Evolutionary conservation across 2,888 invertebrate genomes (phyloP).

Genomic region (Cosmopolites sordidus): DNA sequence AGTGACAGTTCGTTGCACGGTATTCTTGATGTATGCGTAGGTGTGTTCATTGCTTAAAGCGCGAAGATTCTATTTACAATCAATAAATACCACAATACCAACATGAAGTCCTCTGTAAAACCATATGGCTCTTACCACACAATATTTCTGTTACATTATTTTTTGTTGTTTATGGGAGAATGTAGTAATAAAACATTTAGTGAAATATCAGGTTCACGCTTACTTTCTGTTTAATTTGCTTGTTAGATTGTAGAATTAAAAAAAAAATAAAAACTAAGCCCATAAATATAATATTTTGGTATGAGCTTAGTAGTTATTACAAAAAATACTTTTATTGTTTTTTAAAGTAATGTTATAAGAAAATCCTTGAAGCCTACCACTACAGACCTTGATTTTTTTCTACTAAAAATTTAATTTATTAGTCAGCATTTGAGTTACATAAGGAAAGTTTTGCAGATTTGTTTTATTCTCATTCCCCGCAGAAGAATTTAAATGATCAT

Average conservation of each 20-base stretch:
- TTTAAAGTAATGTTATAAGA: neutral
- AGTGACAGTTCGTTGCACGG: conserved; percentile 25
- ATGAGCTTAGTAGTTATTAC: conserved; percentile 8
- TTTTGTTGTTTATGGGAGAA: no score
- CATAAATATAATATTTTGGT: conserved; percentile 19
- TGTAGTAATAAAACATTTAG: neutral
- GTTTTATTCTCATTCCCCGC: neutral
- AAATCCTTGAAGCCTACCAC: neutral
- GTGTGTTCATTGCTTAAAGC: conserved; percentile 22
- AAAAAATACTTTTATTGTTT: no score
- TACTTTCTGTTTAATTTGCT: conserved; percentile 1
- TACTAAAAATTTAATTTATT: neutral
- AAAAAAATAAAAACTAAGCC: conserved; percentile 9
- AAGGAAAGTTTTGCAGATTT: neutral
- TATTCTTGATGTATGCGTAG: conserved; percentile 27
- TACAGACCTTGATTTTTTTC: neutral
- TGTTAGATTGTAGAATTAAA: neutral
- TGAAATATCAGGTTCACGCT: neutral
- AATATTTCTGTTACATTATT: no score
- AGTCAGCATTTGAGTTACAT: conserved; percentile 1
- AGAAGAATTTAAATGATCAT: neutral
- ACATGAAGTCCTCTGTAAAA: conserved; percentile 6
- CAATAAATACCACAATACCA: conserved; percentile 18
- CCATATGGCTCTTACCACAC: neutral
- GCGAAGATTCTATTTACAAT: conserved; percentile 18